Base-by-base conservation (phyloP, 35 echinoderm and acorn worm genomes). In the Amphiura filiformis region DNA sequence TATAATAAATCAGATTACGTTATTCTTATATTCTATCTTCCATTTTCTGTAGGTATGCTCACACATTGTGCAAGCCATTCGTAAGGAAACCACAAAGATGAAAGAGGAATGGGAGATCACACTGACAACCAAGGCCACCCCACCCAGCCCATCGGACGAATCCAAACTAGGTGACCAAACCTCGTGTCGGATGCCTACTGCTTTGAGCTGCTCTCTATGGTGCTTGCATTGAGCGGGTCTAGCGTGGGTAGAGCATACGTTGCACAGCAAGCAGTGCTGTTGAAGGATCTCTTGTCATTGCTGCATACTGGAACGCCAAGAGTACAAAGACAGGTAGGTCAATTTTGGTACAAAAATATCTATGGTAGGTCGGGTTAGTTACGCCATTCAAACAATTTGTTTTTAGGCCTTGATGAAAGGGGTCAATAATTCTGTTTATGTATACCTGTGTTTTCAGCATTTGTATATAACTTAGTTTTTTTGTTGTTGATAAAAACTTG, bases 151-250 rank as follows among this genome's bases (percentile, higher is more conserved):
- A 30, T 85, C 89, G 0, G 85, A 70, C 36, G 65, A 70, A 40
- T 87, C 85, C 23, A 77, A 38, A 23, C 28, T 41, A 34, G 38
- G 38, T 0, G 41, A 91, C 34, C 83, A 52, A 15, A 39, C 78
- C 38, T 78, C 81, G 56, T 81, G 0, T 81, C 96, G 13, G 96
- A 98, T 84, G 96, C 96, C 9, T 98, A 98, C 92, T 98, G 96
- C 87, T 98, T 98, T 84, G 96, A 98, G 79, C 76, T 98, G 23
- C 90, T 98, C n/a, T 98, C 96, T 40, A 98, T 98, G 96, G 96
- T 98, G 31, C 79, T 98, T 49, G 96, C 96, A 26, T 86, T 98
- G 81, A 94, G 96, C 80, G 93, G 90, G 1, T 98, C 96, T 75
- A 87, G 90, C 52, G 96, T 98, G 23, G 96, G 96, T 22, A 84